Evolutionary conservation across 2,797 vertebrate genomes (phyloP).

Genomic region (Tympanoctomys barrerae): DNA sequence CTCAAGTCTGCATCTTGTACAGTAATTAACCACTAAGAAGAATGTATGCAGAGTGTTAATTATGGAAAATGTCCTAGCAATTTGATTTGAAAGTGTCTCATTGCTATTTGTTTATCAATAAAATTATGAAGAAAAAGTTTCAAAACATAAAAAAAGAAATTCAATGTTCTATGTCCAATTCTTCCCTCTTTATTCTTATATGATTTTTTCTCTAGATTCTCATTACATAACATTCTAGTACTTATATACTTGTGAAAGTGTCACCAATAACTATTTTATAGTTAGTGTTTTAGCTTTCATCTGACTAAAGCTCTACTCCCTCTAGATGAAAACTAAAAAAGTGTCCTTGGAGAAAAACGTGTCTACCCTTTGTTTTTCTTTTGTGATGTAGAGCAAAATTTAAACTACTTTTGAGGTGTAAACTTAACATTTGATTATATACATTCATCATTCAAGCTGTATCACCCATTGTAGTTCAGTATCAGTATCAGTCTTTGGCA

Average conservation of each 20-base stretch:
- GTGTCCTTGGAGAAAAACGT: neutral
- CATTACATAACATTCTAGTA: neutral
- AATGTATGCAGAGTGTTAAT: no score
- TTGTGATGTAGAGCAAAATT: neutral
- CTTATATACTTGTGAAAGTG: neutral
- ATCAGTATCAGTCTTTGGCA: neutral
- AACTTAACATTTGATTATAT: neutral
- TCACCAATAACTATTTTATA: neutral
- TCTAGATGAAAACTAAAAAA: neutral
- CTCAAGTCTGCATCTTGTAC: no score
- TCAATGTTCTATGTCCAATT: neutral
- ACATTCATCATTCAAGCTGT: neutral
- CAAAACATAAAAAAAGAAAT: no score
- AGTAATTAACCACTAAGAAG: no score
- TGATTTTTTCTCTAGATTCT: neutral
- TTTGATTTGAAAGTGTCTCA: no score
- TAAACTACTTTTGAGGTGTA: neutral
- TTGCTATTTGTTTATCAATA: no score
- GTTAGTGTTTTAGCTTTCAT: slow-evolving; percentile 3
- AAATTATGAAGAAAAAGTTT: no score
- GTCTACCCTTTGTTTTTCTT: neutral
- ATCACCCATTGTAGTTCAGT: neutral
- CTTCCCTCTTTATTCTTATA: neutral
- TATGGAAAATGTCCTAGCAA: no score
- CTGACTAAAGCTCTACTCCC: neutral